These are phyloP conservation scores for Apodemus speciosus DNA, from an alignment of 2,113 vertebrate species.

Conservation along the genomic window DNA sequence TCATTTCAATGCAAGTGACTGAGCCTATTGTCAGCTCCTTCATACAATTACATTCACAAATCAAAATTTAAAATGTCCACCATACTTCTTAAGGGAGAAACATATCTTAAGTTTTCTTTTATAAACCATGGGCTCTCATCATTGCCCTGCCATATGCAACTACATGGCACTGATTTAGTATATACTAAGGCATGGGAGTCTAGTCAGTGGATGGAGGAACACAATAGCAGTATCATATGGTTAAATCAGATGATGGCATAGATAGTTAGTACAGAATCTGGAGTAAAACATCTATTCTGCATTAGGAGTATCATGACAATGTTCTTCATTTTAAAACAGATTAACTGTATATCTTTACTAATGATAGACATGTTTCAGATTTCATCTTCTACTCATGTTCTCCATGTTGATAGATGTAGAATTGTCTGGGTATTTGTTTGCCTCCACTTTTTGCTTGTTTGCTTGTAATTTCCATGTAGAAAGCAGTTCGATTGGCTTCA, in stretches of 20 bases:
- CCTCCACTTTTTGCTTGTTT: neutral
- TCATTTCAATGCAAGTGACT: neutral
- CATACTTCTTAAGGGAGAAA: neutral
- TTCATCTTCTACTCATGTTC: neutral
- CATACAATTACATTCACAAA: neutral
- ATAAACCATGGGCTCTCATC: neutral
- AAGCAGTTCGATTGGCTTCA: neutral
- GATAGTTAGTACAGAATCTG: neutral
- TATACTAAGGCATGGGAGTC: neutral
- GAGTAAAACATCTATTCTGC: neutral
- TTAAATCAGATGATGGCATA: neutral
- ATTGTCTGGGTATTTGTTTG: neutral
- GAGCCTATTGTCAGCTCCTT: neutral
- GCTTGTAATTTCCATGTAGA: neutral
- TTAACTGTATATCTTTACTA: constrained; percentile 7
- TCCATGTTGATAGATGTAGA: constrained; percentile 10
- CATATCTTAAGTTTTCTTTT: neutral
- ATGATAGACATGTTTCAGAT: neutral
- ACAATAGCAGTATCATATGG: neutral
- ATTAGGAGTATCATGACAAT: neutral
- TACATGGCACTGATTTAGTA: neutral
- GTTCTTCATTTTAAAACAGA: neutral
- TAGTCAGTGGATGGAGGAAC: neutral
- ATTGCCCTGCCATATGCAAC: neutral
- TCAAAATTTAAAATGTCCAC: constrained; percentile 9